Conservation (phyloP, 2,888 invertebrate genomes). For the Troides oblongomaculatus region DNA sequence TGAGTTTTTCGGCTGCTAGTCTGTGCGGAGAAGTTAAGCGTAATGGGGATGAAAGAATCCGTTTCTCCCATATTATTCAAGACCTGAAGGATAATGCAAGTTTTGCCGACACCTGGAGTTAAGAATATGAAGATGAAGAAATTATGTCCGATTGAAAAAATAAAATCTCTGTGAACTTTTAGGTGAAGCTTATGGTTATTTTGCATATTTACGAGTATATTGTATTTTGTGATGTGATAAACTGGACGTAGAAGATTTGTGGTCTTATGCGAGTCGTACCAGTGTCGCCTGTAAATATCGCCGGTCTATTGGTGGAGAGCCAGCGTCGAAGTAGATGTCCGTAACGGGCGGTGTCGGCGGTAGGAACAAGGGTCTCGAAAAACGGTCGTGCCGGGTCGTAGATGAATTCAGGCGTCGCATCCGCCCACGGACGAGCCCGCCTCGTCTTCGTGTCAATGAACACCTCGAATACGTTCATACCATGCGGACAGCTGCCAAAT, state of each 20-base stretch:
- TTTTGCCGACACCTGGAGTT: constrained; percentile 89
- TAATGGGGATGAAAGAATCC: constrained; percentile 85
- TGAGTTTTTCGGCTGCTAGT: constrained; percentile 91
- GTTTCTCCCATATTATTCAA: constrained; percentile 82
- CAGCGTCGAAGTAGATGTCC: constrained; percentile 89
- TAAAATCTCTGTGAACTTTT: too few species aligned
- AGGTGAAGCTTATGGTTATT: too few species aligned
- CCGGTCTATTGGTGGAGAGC: constrained; percentile 85
- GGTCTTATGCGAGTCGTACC: constrained; percentile 61
- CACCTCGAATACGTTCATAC: constrained; percentile 86
- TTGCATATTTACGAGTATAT: too few species aligned
- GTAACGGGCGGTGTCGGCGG: constrained; percentile 93
- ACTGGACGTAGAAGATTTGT: too few species aligned
- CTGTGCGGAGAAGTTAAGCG: constrained; percentile 94
- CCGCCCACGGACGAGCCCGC: constrained; percentile 88
- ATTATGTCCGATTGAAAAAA: too few species aligned
- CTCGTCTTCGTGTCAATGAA: constrained; percentile 86
- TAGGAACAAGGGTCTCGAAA: constrained; percentile 94
- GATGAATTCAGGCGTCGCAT: constrained; percentile 85
- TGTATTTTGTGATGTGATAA: too few species aligned
- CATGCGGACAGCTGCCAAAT: constrained; percentile 82
- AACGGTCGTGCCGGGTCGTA: constrained; percentile 87
- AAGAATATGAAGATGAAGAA: too few species aligned
- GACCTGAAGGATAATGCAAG: constrained; percentile 88
- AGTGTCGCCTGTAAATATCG: constrained; percentile 94